Evolutionary conservation across 2,888 invertebrate genomes (phyloP), one percentile per base, ranked within the genome.

Genomic region (Ceriagrion tenellum): DNA sequence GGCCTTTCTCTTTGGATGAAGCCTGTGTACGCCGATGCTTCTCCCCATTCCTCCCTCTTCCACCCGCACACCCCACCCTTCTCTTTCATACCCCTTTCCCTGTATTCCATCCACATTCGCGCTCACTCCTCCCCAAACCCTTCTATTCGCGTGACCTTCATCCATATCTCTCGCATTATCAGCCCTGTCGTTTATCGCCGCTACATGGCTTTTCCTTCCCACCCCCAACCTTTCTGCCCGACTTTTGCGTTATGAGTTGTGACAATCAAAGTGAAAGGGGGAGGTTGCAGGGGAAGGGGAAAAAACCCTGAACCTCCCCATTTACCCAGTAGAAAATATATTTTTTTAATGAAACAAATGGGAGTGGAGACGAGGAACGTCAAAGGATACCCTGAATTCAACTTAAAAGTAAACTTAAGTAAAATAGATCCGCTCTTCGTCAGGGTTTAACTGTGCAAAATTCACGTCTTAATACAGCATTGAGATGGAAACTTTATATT

Each of bases 151-250:
- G 35, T 55, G 35, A n/a, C 55, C 81, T 63, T n/a, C 26, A 93
- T 93, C 47, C 93, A 74, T 47, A 93, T 93, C 93, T 93, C 69
- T 63, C 63, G n/a, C 69, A 93, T 93, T 93, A 93, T 93, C 93
- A 8, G 63, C 47, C 69, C 74, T 93, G 47, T 93, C 69, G 69
- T 69, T 47, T 69, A 93, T 93, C 93, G 91, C 91, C 59, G 40
- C 55, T 63, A 40, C 91, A 40, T n/a, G 74, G 55, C 89, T 69
- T 93, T 74, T 55, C 89, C 69, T 47, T 26, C 40, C n/a, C 23
- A 16, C 20, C 35, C 12, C 23, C 69, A 20, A 8, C n/a, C 59
- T 59, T 2, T 59, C 59, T 20, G 16, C 20, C n/a, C n/a, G 69
- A 69, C 81, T 35, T 81, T 35, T 47, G 40, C 26, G 23, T 55